Evolutionary conservation across 1,140 invertebrate species (phyloP), one percentile per base, ranked within the genome.

Genomic region (Diachasma alloeum): DNA sequence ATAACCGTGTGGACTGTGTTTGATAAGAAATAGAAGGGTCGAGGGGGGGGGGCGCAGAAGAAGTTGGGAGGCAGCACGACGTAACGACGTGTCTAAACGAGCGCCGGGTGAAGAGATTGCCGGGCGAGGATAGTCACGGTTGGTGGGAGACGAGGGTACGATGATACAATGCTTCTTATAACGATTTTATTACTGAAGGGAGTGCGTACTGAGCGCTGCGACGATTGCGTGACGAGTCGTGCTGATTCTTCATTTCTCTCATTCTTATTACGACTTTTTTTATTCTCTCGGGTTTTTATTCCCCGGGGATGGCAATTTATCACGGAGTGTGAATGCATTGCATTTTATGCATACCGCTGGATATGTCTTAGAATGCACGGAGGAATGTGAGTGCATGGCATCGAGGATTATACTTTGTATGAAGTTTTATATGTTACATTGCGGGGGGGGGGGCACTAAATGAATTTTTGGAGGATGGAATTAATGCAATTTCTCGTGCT

Each of bases 41-140:
- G 82, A 80, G 82, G 83, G 15, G 26, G 15, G 17, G 48, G 56
- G n/a, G n/a, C n/a, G 26, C 31, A 31, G 6, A 59, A 22, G 17
- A 63, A 56, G 53, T 37, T 66, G 37, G 46, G n/a, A 69, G 74
- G 72, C 70, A 42, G 42, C 24, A 66, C 59, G 66, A 80, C 74
- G 77, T 76, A 78, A 80, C 74, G 70, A 80, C 44, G 63, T 75
- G 68, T 72, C 78, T 72, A 72, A 74, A 79, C 71, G 70, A 76
- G 73, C 75, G 80, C 80, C 81, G 31, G 31, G 31, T 81, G 79
- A 75, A 81, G 77, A 86, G 82, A 84, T 84, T 71, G 74, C 10
- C 19, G 74, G 75, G 76, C 78, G 67, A 70, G 39, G 87, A 88
- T 88, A 88, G 87, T 89, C 82, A 87, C 86, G 85, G 81, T 81